Conservation (phyloP, 2,888 invertebrate species). For the Nomada goodeniana region DNA sequence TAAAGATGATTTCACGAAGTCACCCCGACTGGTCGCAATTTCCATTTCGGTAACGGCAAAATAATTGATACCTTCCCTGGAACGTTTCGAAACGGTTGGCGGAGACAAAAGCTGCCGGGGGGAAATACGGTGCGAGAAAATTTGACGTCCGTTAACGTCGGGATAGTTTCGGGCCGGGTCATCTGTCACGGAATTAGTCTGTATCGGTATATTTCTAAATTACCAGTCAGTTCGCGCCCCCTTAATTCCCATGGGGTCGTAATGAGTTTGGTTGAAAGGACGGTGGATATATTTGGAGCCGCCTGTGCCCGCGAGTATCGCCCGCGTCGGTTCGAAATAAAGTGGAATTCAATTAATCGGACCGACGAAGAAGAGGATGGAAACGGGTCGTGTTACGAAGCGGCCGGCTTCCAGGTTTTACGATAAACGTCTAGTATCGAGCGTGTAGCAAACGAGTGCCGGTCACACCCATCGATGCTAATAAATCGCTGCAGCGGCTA, state of each 20-base stretch:
- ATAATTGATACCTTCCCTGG: no score
- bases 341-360: neutral
- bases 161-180: neutral
- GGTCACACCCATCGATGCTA: constrained; percentile 66
- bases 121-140: no score
- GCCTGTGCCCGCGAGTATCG: neutral
- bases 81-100: no score
- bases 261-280: neutral
- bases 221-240: neutral
- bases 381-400: neutral
- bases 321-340: neutral
- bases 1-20: no score
- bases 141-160: neutral
- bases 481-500: constrained; percentile 59
- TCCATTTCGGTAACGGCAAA: no score
- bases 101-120: no score
- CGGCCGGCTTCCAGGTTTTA: neutral
- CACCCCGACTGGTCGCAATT: no score
- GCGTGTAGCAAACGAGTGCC: constrained; percentile 56
- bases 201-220: neutral
- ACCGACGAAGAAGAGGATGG: neutral
- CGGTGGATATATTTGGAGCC: neutral
- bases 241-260: neutral
- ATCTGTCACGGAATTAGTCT: neutral
- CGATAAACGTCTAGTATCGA: constrained; percentile 26